phyloP scores from a whole-genome alignment of 2,888 invertebrate species.

The Chloroclystis v-ata region DNA sequence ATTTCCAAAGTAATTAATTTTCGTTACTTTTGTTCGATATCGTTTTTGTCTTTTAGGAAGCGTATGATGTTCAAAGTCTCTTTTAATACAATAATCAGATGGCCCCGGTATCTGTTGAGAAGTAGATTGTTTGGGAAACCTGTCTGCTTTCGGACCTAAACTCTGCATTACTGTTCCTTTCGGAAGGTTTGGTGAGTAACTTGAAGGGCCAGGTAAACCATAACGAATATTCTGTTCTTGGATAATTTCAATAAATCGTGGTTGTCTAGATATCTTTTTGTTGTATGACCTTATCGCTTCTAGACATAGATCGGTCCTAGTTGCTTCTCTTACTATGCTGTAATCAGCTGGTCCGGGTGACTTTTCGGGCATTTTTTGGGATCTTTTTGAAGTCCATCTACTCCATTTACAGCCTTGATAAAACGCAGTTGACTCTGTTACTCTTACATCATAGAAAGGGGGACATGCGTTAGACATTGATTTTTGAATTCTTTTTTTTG shows the following conservation, averaged over 20 bases:
- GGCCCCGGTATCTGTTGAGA: slow-evolving; percentile 49
- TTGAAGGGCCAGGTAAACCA: slow-evolving; percentile 51
- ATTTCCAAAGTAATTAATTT: slow-evolving; percentile 54
- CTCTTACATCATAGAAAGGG: slow-evolving; percentile 51
- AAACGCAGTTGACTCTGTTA: slow-evolving; percentile 49
- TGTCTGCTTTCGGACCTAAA: slow-evolving; percentile 47
- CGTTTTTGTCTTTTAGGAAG: no score
- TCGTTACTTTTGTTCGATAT: slow-evolving; percentile 46
- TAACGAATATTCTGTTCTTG: slow-evolving; percentile 49
- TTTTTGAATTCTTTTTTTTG: slow-evolving; percentile 31
- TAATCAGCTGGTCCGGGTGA: slow-evolving; percentile 62
- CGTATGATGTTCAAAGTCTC: slow-evolving; percentile 62
- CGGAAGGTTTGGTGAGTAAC: slow-evolving; percentile 47
- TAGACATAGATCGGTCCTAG: slow-evolving; percentile 39
- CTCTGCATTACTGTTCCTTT: slow-evolving; percentile 38
- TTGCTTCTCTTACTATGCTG: slow-evolving; percentile 33
- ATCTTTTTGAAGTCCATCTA: slow-evolving; percentile 44
- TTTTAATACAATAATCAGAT: slow-evolving; percentile 46
- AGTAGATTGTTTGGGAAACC: slow-evolving; percentile 36
- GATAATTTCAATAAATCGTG: slow-evolving; percentile 57
- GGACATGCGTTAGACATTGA: slow-evolving; percentile 43
- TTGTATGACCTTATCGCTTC: slow-evolving; percentile 49
- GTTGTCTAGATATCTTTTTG: slow-evolving; percentile 52
- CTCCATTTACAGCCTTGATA: slow-evolving; percentile 70
- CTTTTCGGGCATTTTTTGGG: slow-evolving; percentile 25